These are phyloP conservation scores for Therioaphis trifolii DNA, from an alignment of 2,888 invertebrate genomes.

Conservation along the genomic window DNA sequence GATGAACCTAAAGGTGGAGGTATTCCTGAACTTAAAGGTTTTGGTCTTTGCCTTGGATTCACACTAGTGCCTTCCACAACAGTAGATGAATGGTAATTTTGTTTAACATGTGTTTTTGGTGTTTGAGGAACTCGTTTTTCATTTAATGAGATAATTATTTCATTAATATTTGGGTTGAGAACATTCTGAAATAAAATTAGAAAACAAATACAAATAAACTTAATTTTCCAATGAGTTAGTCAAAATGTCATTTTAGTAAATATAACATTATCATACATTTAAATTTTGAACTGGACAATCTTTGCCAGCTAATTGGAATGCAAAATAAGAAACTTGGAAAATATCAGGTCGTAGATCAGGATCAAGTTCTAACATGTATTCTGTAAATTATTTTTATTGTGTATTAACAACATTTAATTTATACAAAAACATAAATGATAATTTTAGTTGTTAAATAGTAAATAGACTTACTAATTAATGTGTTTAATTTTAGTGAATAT, in stretches of 20 bases:
- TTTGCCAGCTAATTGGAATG: constrained; percentile 78
- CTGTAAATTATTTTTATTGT: constrained; percentile 69
- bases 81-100: constrained; percentile 65
- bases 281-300: constrained; percentile 85
- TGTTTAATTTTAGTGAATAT: constrained; percentile 78
- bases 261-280: constrained; percentile 72
- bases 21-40: constrained; percentile 68
- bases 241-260: not conserved
- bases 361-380: constrained; percentile 87
- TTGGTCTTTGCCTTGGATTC: constrained; percentile 84
- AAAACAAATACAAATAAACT: constrained; percentile 39
- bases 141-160: constrained; percentile 75
- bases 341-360: constrained; percentile 86
- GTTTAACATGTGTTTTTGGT: constrained; percentile 59
- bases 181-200: constrained; percentile 74
- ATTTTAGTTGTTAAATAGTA: too few relatives aligned
- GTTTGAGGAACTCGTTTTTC: constrained; percentile 75
- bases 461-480: constrained; percentile 76
- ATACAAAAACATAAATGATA: constrained; percentile 1
- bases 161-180: constrained; percentile 75
- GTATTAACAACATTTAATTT: not conserved
- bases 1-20: constrained; percentile 64
- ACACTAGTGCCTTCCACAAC: constrained; percentile 81
- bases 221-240: constrained; percentile 39
- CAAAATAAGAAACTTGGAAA: constrained; percentile 82